phyloP scores from a whole-genome alignment of 1,140 invertebrate genomes.

The Neotoxoptera formosana region DNA sequence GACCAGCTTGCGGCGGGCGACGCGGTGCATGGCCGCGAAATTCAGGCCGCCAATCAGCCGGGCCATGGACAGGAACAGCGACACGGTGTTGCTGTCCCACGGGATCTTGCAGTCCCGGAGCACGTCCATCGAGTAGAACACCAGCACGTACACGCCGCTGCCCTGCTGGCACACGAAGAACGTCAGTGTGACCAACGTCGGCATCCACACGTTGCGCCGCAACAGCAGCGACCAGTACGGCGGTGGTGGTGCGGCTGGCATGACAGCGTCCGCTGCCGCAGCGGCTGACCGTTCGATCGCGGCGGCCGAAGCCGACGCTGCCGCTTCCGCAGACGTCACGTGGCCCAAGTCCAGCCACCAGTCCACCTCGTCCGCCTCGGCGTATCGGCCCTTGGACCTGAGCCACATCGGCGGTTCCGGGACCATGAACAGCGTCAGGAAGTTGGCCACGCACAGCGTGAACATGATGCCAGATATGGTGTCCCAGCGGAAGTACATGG shows the following conservation, averaged over 20 bases:
- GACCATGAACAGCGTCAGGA: constrained; percentile 69
- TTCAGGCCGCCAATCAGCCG: constrained; percentile 64
- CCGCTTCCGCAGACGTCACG: not conserved
- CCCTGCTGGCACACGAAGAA: constrained; percentile 76
- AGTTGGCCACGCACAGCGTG: constrained; percentile 52
- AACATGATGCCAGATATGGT: constrained; percentile 58
- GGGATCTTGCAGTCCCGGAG: constrained; percentile 66
- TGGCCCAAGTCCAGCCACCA: not conserved
- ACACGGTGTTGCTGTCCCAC: not conserved
- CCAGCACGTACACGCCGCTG: constrained; percentile 76
- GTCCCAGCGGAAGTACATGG: constrained; percentile 63
- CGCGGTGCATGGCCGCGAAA: constrained; percentile 66
- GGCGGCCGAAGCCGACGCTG: too few species aligned
- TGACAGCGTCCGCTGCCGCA: not conserved
- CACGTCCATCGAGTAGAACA: constrained; percentile 78
- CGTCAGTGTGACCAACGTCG: constrained; percentile 70
- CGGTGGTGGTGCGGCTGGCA: too few species aligned
- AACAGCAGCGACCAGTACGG: not conserved
- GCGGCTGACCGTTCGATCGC: not conserved
- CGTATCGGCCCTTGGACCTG: constrained; percentile 67
- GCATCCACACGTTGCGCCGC: constrained; percentile 67
- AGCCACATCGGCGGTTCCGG: constrained; percentile 76
- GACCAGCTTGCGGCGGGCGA: constrained; percentile 72
- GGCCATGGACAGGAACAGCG: constrained; percentile 62
- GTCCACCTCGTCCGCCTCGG: constrained; percentile 63